Conservation (phyloP, 2,113 vertebrate genomes). For the Ammodytes dubius region DNA sequence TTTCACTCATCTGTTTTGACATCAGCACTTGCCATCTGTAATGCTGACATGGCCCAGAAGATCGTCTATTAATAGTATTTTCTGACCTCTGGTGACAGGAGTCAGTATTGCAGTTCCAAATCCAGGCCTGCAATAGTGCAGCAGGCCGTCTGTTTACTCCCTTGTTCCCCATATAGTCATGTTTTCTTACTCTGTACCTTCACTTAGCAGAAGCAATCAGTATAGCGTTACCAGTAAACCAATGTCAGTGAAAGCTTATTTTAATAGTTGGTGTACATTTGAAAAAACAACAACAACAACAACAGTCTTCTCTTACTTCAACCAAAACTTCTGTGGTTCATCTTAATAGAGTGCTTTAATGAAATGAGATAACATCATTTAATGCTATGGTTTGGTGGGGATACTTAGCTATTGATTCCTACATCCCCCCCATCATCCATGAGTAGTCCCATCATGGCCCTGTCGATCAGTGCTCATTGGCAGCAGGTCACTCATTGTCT, state of each 20-base stretch:
- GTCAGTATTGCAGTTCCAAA: neutral
- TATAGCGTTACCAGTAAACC: neutral
- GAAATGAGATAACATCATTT: neutral
- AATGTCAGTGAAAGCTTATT: neutral
- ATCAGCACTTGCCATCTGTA: neutral
- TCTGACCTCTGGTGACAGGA: constrained; percentile 51
- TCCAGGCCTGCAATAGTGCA: neutral
- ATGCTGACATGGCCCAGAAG: neutral
- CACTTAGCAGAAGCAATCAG: no score
- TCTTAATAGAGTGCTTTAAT: neutral
- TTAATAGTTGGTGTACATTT: neutral
- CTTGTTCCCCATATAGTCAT: neutral
- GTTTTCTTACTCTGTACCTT: neutral
- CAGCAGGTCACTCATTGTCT: neutral
- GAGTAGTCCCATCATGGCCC: neutral
- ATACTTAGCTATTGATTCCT: neutral
- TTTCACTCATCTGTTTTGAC: neutral
- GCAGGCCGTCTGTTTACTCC: neutral
- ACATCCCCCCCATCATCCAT: neutral
- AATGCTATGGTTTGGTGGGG: neutral
- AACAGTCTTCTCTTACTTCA: neutral
- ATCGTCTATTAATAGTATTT: constrained; percentile 7
- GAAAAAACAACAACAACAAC: neutral
- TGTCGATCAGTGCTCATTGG: neutral
- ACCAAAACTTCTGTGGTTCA: neutral